phyloP scores from a whole-genome alignment of 2,888 invertebrate species.

The Phyto melanocephala region DNA sequence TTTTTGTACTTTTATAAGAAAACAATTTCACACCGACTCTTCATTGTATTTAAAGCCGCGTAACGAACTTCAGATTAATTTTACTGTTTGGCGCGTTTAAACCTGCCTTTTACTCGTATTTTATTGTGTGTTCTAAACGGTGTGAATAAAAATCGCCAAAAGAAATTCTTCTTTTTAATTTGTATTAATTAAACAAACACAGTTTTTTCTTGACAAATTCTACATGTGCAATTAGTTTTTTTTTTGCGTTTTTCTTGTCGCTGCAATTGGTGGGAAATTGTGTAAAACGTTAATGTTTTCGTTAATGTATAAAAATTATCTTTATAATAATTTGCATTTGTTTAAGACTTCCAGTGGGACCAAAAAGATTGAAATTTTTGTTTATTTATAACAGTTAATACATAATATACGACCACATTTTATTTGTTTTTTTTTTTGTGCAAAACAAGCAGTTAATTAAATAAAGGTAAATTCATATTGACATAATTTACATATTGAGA shows the following conservation, averaged over 20 bases:
- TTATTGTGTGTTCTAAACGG: background rate
- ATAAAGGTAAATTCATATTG: background rate
- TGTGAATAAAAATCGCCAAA: slow-evolving; percentile 3
- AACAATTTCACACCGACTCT: slow-evolving; percentile 27
- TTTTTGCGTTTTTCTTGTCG: background rate
- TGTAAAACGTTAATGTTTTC: slow-evolving; percentile 68
- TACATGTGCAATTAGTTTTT: slow-evolving; percentile 22
- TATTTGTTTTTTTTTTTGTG: background rate
- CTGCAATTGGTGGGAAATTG: slow-evolving; percentile 33
- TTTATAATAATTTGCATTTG: slow-evolving; percentile 61
- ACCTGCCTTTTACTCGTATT: slow-evolving; percentile 57
- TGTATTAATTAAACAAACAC: background rate
- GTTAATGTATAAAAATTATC: slow-evolving; percentile 61
- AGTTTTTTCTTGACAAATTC: background rate
- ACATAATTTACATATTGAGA: background rate
- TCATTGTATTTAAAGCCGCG: slow-evolving; percentile 71
- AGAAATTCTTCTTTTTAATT: background rate
- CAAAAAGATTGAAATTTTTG: slow-evolving; percentile 64
- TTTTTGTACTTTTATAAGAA: slow-evolving; percentile 48
- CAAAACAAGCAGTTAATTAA: slow-evolving; percentile 2
- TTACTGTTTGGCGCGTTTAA: slow-evolving; percentile 71
- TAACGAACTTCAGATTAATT: slow-evolving; percentile 72
- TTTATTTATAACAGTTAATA: slow-evolving; percentile 57
- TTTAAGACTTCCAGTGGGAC: slow-evolving; percentile 66
- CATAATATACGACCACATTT: too few species aligned